These are phyloP conservation scores for Axis porcinus DNA, from an alignment of 2,113 vertebrate genomes.

Conservation along the genomic window DNA sequence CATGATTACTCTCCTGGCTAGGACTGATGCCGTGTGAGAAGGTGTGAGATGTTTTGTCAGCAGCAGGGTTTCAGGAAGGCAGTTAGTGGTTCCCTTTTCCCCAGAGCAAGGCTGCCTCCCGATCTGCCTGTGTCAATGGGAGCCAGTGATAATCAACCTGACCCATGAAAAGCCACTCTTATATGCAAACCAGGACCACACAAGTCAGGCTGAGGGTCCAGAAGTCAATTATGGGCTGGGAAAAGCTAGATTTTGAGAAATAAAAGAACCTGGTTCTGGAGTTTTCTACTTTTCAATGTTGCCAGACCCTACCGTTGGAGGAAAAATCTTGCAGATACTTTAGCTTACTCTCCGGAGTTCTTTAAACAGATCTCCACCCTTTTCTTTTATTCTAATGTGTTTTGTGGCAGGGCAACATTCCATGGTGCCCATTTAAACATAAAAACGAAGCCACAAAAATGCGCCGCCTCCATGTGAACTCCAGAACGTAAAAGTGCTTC, in stretches of 20 bases:
- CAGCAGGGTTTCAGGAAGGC: neutral
- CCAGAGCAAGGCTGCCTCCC: neutral
- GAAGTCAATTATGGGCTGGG: neutral
- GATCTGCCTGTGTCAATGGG: neutral
- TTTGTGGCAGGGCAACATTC: slow-evolving; percentile 59
- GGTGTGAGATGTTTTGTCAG: neutral
- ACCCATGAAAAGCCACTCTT: slow-evolving; percentile 19
- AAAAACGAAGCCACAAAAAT: slow-evolving; percentile 75
- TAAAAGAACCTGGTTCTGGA: slow-evolving; percentile 47
- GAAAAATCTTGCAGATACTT: neutral
- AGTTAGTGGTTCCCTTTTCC: neutral
- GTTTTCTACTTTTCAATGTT: slow-evolving; percentile 20
- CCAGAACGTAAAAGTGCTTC: slow-evolving; percentile 38
- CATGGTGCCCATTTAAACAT: slow-evolving; percentile 66
- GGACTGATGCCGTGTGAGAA: neutral
- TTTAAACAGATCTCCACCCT: slow-evolving; percentile 51
- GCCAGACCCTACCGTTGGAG: slow-evolving; percentile 22
- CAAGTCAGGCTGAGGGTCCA: slow-evolving; percentile 19
- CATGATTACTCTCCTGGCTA: neutral
- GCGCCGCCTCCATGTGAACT: slow-evolving; percentile 43
- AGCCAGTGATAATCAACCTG: neutral
- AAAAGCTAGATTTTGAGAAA: neutral
- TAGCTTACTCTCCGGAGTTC: slow-evolving; percentile 30
- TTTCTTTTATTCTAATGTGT: slow-evolving; percentile 54
- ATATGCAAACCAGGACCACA: slow-evolving; percentile 34